These are phyloP conservation scores for Amitus sp. DNA, from an alignment of 2,888 invertebrate species.

Conservation along the genomic window DNA sequence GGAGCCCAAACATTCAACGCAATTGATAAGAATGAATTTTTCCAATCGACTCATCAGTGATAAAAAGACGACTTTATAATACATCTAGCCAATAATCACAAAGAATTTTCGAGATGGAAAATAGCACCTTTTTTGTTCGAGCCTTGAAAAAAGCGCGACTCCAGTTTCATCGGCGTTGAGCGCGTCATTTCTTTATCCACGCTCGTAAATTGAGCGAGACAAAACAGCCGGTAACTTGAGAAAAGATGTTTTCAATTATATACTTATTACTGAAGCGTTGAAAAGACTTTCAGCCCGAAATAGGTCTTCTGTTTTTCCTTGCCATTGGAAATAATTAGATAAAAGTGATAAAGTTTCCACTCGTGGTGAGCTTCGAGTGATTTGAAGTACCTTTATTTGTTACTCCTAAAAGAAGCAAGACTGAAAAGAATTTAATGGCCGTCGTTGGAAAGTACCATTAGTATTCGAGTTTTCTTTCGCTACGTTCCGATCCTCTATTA, in stretches of 20 bases:
- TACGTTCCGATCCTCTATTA: neutral
- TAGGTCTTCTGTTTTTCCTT: neutral
- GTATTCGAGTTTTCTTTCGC: neutral
- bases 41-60: too few species aligned
- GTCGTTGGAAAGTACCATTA: constrained; percentile 13
- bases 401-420: constrained; percentile 10
- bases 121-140: too few species aligned
- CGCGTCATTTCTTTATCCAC: too few species aligned
- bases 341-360: constrained; percentile 26
- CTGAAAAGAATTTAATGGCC: constrained; percentile 9
- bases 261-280: neutral
- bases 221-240: too few species aligned
- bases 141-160: too few species aligned
- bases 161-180: too few species aligned
- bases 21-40: too few species aligned
- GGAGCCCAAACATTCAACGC: too few species aligned
- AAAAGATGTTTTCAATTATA: neutral
- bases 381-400: constrained; percentile 16
- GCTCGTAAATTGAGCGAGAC: too few species aligned
- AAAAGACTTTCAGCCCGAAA: neutral
- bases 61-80: too few species aligned
- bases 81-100: too few species aligned
- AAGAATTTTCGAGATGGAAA: too few species aligned
- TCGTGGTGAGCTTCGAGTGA: constrained; percentile 23
- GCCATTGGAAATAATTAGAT: constrained; percentile 18